These are phyloP conservation scores for Lasioglossum calceatum DNA, from an alignment of 2,888 invertebrate species.

Conservation along the genomic window DNA sequence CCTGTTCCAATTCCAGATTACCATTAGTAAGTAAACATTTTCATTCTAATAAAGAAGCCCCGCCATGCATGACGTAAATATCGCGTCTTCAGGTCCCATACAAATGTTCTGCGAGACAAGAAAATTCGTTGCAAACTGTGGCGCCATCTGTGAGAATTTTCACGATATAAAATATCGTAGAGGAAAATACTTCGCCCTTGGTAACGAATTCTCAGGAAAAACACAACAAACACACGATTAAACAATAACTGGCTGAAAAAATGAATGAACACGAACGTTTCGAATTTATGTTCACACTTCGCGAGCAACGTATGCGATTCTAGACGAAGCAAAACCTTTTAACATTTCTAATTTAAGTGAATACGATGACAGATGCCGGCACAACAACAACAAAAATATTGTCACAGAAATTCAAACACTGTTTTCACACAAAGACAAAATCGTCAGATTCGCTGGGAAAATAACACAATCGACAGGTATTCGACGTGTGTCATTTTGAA, in stretches of 20 bases:
- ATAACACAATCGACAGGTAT: neutral
- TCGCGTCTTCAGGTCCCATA: neutral
- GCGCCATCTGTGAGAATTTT: conserved; percentile 7
- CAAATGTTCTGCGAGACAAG: neutral
- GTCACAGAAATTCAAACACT: neutral
- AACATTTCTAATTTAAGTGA: neutral
- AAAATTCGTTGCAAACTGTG: neutral
- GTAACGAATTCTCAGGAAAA: neutral
- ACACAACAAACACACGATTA: neutral
- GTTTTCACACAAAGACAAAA: neutral
- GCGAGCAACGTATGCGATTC: neutral
- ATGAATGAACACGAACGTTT: neutral
- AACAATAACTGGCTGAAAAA: neutral
- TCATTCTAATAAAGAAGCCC: neutral
- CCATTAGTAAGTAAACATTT: too few relatives aligned
- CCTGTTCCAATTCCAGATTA: neutral
- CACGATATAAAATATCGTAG: neutral
- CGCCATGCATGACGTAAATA: neutral
- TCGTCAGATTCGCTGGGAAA: neutral
- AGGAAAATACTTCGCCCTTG: neutral
- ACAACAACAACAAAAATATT: neutral
- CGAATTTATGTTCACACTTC: neutral
- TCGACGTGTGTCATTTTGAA: neutral
- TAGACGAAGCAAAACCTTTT: neutral
- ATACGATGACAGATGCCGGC: neutral